Evolutionary conservation across 1,140 invertebrate genomes (phyloP).

Genomic region (Macrostomum lignano): DNA sequence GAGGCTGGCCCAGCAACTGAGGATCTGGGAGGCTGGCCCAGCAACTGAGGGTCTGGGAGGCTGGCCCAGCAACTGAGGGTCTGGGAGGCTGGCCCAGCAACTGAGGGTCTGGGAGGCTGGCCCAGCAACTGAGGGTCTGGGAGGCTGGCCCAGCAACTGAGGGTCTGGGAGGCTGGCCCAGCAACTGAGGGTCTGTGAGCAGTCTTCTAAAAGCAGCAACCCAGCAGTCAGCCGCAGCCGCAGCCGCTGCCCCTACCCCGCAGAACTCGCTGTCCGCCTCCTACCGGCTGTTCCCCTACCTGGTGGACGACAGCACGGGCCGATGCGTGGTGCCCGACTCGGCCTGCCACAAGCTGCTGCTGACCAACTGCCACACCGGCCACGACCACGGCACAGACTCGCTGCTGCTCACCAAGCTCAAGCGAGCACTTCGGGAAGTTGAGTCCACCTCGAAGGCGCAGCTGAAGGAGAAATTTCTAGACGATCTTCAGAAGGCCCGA

Average conservation of each 20-base stretch:
- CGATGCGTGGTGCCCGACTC: conserved; percentile 45
- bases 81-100: no score
- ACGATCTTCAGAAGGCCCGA: conserved; percentile 64
- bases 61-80: no score
- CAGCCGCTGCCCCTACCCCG: neutral
- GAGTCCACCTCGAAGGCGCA: conserved; percentile 36
- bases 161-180: no score
- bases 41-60: no score
- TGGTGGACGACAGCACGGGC: conserved; percentile 37
- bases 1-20: no score
- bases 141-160: no score
- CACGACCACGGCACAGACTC: conserved; percentile 29
- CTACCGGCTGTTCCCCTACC: conserved; percentile 63
- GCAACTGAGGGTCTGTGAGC: no score
- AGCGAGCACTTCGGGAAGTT: conserved; percentile 31
- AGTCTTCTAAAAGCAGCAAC: no score
- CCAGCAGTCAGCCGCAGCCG: no score
- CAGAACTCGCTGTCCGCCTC: conserved; percentile 10
- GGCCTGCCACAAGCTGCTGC: conserved; percentile 22
- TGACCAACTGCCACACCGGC: conserved; percentile 18
- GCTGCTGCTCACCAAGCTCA: conserved; percentile 40
- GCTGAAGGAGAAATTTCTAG: conserved; percentile 83
- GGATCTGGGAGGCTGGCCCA: no score
- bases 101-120: no score
- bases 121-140: no score